phyloP scores from a whole-genome alignment of 2,113 vertebrate genomes.

The Gadus chalcogrammus region DNA sequence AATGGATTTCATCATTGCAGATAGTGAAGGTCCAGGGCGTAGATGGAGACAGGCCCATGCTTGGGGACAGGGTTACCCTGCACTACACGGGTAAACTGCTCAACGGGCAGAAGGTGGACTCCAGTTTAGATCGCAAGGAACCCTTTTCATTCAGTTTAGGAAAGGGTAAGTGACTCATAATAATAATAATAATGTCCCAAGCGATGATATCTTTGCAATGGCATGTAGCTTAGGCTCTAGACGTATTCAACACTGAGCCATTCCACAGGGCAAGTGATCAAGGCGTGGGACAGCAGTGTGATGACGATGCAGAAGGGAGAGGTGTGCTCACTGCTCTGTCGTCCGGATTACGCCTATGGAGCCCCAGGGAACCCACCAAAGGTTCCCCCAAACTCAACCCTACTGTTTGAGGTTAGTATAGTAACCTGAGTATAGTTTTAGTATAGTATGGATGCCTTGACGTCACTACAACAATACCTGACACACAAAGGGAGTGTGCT shows the following conservation, averaged over 20 bases:
- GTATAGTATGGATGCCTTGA: slow-evolving; percentile 3
- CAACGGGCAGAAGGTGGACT: slow-evolving; percentile 91
- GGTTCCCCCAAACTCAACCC: slow-evolving; percentile 85
- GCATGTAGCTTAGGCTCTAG: too few species aligned
- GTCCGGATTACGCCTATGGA: slow-evolving; percentile 89
- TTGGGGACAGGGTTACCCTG: slow-evolving; percentile 89
- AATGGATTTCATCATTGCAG: slow-evolving; percentile 56
- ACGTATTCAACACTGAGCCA: too few species aligned
- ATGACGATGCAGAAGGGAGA: slow-evolving; percentile 92
- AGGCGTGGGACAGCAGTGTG: slow-evolving; percentile 90
- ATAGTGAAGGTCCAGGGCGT: slow-evolving; percentile 79
- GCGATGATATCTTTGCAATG: too few species aligned
- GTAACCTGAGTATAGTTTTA: slow-evolving; percentile 11
- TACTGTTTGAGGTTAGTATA: slow-evolving; percentile 82
- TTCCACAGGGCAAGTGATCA: slow-evolving; percentile 88
- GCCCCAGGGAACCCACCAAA: slow-evolving; percentile 83
- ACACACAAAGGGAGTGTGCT: background rate
- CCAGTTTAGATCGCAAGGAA: slow-evolving; percentile 86
- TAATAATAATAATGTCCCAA: too few species aligned
- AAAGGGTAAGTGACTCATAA: slow-evolving; percentile 73
- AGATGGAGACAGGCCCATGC: slow-evolving; percentile 84
- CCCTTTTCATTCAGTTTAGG: slow-evolving; percentile 90
- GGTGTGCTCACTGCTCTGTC: slow-evolving; percentile 85
- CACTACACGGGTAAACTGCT: slow-evolving; percentile 92
- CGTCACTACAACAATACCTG: too few species aligned